Percentiles rank a stretch among this genome's conserved stretches.
phyloP scores from a whole-genome alignment of 2,113 vertebrate genomes.

The Fregetta grallaria region DNA sequence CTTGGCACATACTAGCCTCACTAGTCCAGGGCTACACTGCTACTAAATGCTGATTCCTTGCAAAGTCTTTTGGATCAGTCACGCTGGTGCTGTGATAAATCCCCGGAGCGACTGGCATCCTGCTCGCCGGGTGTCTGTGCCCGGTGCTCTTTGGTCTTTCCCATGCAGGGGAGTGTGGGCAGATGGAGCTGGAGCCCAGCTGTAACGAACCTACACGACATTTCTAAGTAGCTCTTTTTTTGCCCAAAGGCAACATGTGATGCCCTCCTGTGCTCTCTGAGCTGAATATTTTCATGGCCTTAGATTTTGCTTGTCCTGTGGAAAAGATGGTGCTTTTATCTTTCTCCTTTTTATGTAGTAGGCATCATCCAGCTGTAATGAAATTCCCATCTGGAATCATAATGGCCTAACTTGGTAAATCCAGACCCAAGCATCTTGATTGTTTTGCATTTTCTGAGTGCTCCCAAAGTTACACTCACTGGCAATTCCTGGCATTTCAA shows the following conservation, averaged over 20 bases:
- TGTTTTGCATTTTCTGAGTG: conserved; percentile 14
- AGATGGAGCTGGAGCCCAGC: neutral
- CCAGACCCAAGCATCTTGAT: neutral
- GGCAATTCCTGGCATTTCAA: conserved; percentile 46
- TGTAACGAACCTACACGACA: neutral
- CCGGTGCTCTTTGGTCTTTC: neutral
- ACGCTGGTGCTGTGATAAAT: neutral
- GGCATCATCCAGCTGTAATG: neutral
- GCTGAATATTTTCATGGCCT: neutral
- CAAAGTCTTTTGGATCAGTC: neutral
- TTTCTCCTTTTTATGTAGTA: neutral
- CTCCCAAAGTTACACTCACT: neutral
- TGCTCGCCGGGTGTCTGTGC: neutral
- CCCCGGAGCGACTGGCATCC: rapidly evolving
- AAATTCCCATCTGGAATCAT: conserved; percentile 16
- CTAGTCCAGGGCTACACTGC: neutral
- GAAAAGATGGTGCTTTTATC: neutral
- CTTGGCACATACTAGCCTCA: neutral
- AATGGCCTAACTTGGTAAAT: neutral
- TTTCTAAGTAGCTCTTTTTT: neutral
- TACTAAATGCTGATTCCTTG: neutral
- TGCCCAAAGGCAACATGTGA: neutral
- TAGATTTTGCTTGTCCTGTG: neutral
- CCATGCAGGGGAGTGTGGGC: neutral
- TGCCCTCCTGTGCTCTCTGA: neutral